These are phyloP conservation scores for Leguminivora glycinivorella DNA, from an alignment of 1,140 invertebrate species.

Conservation along the genomic window DNA sequence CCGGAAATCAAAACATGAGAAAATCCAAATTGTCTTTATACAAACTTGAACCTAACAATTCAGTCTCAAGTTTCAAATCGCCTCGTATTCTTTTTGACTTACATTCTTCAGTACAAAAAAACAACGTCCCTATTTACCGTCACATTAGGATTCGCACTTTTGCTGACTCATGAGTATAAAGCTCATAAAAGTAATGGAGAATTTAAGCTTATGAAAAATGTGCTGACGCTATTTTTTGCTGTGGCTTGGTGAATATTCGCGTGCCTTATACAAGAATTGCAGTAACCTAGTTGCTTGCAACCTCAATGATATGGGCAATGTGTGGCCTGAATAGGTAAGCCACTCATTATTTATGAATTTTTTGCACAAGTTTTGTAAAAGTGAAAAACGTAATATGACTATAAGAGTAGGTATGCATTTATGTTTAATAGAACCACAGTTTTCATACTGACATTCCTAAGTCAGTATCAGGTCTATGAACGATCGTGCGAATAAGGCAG, in stretches of 20 bases:
- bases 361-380: too few species aligned
- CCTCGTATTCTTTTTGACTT: background rate
- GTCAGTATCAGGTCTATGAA: too few species aligned
- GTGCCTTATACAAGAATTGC: background rate
- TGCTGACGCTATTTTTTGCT: constrained; percentile 5
- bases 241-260: constrained; percentile 3
- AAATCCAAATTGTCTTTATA: background rate
- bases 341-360: too few species aligned
- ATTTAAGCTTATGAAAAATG: constrained; percentile 26
- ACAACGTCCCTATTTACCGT: background rate
- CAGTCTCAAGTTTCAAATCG: background rate
- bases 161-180: constrained; percentile 14
- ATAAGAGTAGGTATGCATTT: too few species aligned
- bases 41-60: background rate
- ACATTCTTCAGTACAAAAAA: background rate
- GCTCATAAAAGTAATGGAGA: constrained; percentile 22
- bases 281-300: background rate
- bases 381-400: too few species aligned
- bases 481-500: too few species aligned
- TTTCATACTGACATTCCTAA: too few species aligned
- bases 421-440: too few species aligned
- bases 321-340: background rate
- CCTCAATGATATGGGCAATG: background rate
- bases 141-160: constrained; percentile 13
- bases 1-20: background rate